Evolutionary conservation across 92 coral and sea anemone genomes (phyloP).

Genomic region (Pocillopora grandis): DNA sequence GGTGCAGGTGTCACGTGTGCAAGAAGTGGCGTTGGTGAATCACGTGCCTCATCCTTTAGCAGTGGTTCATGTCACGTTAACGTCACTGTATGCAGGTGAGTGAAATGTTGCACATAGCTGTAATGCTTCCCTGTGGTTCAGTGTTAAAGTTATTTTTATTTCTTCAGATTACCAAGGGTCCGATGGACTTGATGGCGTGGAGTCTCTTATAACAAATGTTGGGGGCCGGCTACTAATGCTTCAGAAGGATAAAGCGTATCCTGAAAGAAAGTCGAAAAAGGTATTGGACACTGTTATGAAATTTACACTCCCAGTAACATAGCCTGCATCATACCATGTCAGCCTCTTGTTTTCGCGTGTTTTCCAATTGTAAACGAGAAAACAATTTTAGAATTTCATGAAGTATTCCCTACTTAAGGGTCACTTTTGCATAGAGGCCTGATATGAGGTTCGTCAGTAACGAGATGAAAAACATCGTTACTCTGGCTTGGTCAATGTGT

Average conservation of each 20-base stretch:
- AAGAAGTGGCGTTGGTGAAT: conserved; percentile 87
- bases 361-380: too few relatives aligned
- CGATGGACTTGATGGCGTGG: conserved; percentile 90
- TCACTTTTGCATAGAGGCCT: too few relatives aligned
- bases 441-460: too few relatives aligned
- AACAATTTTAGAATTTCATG: too few relatives aligned
- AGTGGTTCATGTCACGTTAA: conserved; percentile 92
- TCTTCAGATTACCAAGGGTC: conserved; percentile 57
- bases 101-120: background rate
- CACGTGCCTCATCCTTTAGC: conserved; percentile 98
- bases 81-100: conserved; percentile 81
- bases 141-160: background rate
- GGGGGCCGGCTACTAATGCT: conserved; percentile 96
- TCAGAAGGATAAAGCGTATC: conserved; percentile 78
- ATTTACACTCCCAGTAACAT: too few relatives aligned
- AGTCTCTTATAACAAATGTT: conserved; percentile 87
- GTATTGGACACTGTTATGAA: conserved; percentile 23
- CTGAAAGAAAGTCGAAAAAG: conserved; percentile 83
- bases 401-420: too few relatives aligned
- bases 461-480: too few relatives aligned
- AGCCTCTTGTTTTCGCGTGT: too few relatives aligned
- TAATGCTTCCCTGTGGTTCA: too few relatives aligned
- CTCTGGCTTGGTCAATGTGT: too few relatives aligned
- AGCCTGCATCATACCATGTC: too few relatives aligned
- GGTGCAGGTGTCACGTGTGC: conserved; percentile 78